Percentiles rank a stretch among this genome's conserved stretches.
phyloP scores from a whole-genome alignment of 2,888 invertebrate genomes.

The Mesoligia furuncula region DNA sequence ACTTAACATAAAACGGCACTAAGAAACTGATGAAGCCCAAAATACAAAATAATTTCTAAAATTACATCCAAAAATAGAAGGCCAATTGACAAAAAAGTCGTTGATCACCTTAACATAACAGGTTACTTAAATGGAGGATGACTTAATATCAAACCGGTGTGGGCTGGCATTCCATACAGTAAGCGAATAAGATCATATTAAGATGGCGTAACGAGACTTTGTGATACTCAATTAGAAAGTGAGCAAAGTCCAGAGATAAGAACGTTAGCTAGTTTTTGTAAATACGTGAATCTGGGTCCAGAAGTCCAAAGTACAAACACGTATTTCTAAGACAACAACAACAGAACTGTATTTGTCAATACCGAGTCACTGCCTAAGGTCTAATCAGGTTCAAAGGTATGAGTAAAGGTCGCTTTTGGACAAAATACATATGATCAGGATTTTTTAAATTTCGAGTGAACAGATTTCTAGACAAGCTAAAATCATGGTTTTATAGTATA shows the following conservation, averaged over 20 bases:
- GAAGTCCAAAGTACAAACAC: neutral
- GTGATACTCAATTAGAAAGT: neutral
- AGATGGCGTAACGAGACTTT: neutral
- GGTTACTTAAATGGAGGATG: neutral
- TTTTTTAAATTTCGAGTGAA: neutral
- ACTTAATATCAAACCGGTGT: neutral
- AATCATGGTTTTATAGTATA: neutral
- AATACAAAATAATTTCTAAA: neutral
- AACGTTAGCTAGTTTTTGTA: neutral
- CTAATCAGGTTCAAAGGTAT: neutral
- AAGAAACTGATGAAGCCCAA: neutral
- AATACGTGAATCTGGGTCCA: neutral
- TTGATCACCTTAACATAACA: conserved; percentile 2
- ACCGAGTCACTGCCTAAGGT: neutral
- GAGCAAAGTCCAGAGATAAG: neutral
- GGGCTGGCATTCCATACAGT: neutral
- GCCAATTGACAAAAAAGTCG: neutral
- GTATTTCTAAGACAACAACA: neutral
- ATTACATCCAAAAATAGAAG: neutral
- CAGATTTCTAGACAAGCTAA: neutral
- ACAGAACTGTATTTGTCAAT: neutral
- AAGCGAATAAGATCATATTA: neutral
- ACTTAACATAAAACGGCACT: neutral
- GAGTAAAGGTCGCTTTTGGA: neutral
- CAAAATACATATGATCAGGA: neutral